Evolutionary conservation across 2,113 vertebrate species (phyloP), one percentile per base, ranked within the genome.

Genomic region (Rhinopomastus cyanomelas): DNA sequence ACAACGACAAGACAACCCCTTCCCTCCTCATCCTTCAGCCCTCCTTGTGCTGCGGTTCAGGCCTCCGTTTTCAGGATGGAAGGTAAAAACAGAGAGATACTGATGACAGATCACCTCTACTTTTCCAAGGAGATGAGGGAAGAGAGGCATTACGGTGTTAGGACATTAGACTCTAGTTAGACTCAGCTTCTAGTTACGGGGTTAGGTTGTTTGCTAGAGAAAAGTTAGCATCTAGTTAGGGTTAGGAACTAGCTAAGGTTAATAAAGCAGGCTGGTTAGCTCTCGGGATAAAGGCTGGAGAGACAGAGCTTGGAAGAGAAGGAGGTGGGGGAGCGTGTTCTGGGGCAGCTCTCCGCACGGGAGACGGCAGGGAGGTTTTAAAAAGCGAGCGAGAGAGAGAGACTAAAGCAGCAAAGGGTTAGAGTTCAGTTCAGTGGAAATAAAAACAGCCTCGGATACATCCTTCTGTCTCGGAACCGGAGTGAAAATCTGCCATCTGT

Each of bases 251-350:
- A 95, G 93, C 95, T 98, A 88, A 90, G 96, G 96, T 97, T 97
- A 97, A 97, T 97, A 96, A 98, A 98, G 98, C 97, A 96, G 97
- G 97, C 91, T 96, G 95, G 74, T 97, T 97, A 97, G 95, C 92
- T 90, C 77, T 81, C 81, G 68, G 95, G 94, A 94, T 49, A 84
- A 53, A 95, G 89, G 93, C 26, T 69, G 87, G 78, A 90, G 80
- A 93, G 75, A 55, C 73, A 93, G 80, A 22, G 3, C 87, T 86
- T 68, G 88, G 68, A 82, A 53, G 72, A 85, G 83, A 65, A 55
- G 62, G 74, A 90, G 81, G 77, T 89, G 65, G 39, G 72, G 68
- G 81, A 93, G 60, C 62, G 2, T 62, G 87, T 67, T 49, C 36
- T 92, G 84, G 92, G 93, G 87, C 79, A 91, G 59, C 13, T 37